Evolutionary conservation across 2,888 invertebrate genomes (phyloP), one percentile per base, ranked within the genome.

Genomic region (Scrobipalpa atriplicella): DNA sequence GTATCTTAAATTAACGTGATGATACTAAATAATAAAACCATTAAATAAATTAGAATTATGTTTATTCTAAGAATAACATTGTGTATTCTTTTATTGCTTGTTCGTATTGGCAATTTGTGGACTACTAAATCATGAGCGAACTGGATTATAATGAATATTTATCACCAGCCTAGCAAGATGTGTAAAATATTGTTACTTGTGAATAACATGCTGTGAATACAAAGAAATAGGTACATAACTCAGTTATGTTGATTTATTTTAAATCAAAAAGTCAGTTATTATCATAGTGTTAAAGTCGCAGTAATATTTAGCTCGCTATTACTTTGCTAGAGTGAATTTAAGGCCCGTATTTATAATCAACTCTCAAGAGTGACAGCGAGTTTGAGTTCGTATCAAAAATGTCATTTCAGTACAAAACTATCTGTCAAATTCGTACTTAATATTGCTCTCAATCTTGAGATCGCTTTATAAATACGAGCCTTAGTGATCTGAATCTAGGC

Each of bases 141-240:
- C 47, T 47, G 47, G 47, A 47, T 47, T 47, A 47, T 47, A 47
- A 47, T 47, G 47, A 47, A 47, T 47, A 47, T 47, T 47, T 47
- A 47, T 16, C n/a, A 47, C 47, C 16, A 10, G 13, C 13, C 13
- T 13, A n/a, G 43, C n/a, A 43, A 2, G 47, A 47, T 47, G 47
- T 47, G 47, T 47, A n/a, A 16, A 47, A n/a, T 47, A 47, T 47
- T 47, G 47, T 47, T 47, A 47, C 47, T 47, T 47, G n/a, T 47
- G 16, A 16, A 47, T 47, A 47, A n/a, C 16, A n/a, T n/a, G 7
- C 5, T 47, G 47, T 47, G 8, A 16, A 47, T 47, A 16, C 47
- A n/a, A 10, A 47, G 16, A 47, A 47, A 16, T 16, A 47, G 29
- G 29, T 29, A 29, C 3, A 47, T 47, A n/a, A 47, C 6, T 16